A percentile compares a stretch with the other conserved stretches of the same genome.
These are phyloP conservation scores for Lysiphlebus fabarum DNA, from an alignment of 1,140 invertebrate species.

Conservation along the genomic window DNA sequence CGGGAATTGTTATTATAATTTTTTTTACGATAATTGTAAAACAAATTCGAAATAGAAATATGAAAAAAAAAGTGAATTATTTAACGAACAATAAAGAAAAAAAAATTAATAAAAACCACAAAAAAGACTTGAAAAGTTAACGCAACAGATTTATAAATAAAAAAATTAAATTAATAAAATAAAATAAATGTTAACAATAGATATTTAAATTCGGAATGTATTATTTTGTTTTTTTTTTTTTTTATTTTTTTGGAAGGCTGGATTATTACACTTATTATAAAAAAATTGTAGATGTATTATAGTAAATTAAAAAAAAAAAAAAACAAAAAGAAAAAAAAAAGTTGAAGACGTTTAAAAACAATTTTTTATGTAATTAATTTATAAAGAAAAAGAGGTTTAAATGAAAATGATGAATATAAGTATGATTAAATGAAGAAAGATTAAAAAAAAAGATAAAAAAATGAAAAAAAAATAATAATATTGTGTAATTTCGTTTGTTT, in stretches of 20 bases:
- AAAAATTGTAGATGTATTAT: constrained; percentile 49
- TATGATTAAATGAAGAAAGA: no score
- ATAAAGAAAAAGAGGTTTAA: constrained; percentile 43
- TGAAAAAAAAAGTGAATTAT: no score
- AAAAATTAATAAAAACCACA: constrained; percentile 11
- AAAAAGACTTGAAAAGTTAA: constrained; percentile 24
- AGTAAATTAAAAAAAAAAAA: constrained; percentile 43
- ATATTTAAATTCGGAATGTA: neutral
- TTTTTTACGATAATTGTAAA: no score
- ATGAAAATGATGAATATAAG: constrained; percentile 38
- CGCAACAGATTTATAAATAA: constrained; percentile 20
- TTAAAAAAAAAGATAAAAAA: constrained; percentile 26
- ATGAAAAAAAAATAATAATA: neutral
- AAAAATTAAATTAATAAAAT: constrained; percentile 12
- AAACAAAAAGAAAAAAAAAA: constrained; percentile 9
- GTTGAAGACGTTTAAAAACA: constrained; percentile 10
- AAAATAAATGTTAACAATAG: neutral
- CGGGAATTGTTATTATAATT: no score
- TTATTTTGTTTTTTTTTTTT: neutral
- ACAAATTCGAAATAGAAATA: no score
- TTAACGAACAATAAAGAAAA: constrained; percentile 27
- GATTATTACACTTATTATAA: constrained; percentile 39
- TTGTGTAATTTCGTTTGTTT: neutral
- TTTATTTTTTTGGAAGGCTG: constrained; percentile 40
- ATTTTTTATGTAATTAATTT: constrained; percentile 54